Evolutionary conservation across 2,113 vertebrate species (phyloP).

Genomic region (Bostrychus sinensis): DNA sequence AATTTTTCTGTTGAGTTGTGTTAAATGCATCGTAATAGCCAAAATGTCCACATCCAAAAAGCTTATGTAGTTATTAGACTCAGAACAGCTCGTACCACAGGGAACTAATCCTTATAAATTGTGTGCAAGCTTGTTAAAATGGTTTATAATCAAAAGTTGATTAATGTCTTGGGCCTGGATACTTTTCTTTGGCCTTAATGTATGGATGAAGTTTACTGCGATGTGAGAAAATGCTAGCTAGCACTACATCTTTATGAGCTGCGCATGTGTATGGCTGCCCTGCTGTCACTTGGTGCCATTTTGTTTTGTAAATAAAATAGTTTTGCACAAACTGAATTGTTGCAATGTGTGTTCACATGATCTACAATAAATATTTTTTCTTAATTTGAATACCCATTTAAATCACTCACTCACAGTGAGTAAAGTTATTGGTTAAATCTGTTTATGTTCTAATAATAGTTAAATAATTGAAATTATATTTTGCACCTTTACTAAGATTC

Average conservation of each 20-base stretch:
- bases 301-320: constrained; percentile 98
- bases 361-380: too few relatives aligned
- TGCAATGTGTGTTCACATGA: background rate
- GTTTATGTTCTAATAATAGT: too few relatives aligned
- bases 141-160: constrained; percentile 31
- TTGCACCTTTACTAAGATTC: too few relatives aligned
- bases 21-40: constrained; percentile 1
- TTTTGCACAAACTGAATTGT: constrained; percentile 93
- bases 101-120: constrained; percentile 43
- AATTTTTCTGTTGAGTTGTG: background rate
- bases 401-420: too few relatives aligned
- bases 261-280: constrained; percentile 89
- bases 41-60: constrained; percentile 1
- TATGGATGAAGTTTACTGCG: constrained; percentile 46
- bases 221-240: constrained; percentile 73
- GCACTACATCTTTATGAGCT: constrained; percentile 84
- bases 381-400: too few relatives aligned
- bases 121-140: constrained; percentile 12
- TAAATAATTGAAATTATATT: too few relatives aligned
- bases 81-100: constrained; percentile 9
- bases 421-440: too few relatives aligned
- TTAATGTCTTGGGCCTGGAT: constrained; percentile 24
- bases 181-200: constrained; percentile 33
- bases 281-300: constrained; percentile 97
- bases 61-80: background rate